A percentile compares a stretch with the other conserved stretches of the same genome.
Conservation (phyloP, 2,797 vertebrate genomes). For the Oophaga sylvatica region DNA sequence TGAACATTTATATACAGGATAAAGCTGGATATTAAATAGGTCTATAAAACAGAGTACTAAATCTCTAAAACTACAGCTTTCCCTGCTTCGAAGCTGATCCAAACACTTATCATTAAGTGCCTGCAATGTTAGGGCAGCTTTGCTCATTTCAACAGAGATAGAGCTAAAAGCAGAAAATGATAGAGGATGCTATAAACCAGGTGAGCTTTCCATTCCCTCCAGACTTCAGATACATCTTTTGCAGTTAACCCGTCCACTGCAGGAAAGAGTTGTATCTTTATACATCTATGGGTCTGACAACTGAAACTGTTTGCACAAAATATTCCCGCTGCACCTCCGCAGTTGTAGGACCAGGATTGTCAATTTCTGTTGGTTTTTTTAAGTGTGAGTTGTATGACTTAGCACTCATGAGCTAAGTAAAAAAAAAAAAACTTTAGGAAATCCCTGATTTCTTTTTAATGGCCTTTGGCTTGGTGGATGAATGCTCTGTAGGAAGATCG, state of each 20-base stretch:
- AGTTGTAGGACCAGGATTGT: too few relatives aligned
- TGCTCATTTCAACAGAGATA: conserved; percentile 48
- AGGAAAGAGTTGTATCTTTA: neutral
- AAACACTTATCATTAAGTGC: conserved; percentile 58
- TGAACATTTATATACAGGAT: conserved; percentile 23
- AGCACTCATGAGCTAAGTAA: too few relatives aligned
- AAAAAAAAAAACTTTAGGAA: too few relatives aligned
- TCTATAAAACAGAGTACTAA: conserved; percentile 41
- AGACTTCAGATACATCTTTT: conserved; percentile 38
- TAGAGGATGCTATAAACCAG: conserved; percentile 52
- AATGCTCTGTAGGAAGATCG: too few relatives aligned
- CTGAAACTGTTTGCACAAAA: neutral
- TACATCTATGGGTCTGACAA: neutral
- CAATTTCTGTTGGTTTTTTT: too few relatives aligned
- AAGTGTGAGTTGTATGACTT: too few relatives aligned
- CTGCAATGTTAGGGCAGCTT: conserved; percentile 50
- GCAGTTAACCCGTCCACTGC: conserved; percentile 25
- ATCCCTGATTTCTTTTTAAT: too few relatives aligned
- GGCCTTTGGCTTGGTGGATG: too few relatives aligned
- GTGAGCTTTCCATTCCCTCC: conserved; percentile 46
- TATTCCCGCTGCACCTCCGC: too few relatives aligned
- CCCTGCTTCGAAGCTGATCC: conserved; percentile 44
- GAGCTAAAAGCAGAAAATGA: conserved; percentile 62
- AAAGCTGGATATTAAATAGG: conserved; percentile 39
- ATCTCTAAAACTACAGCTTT: conserved; percentile 47